Percentiles rank a stretch among this genome's conserved stretches.
phyloP scores from a whole-genome alignment of 2,888 invertebrate genomes.

The Epinotia ramella region DNA sequence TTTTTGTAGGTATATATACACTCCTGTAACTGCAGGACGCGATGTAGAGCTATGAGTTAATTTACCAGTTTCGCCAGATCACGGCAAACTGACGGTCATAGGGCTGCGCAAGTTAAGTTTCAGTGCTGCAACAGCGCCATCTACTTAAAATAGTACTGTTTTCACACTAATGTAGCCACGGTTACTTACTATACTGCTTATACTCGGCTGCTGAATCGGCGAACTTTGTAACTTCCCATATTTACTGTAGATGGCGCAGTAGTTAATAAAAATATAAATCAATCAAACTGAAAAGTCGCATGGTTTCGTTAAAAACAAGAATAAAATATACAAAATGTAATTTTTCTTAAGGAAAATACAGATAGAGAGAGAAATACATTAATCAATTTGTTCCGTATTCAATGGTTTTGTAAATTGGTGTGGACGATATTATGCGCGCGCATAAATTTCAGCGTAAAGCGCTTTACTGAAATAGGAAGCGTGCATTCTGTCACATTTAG shows the following conservation, averaged over 20 bases:
- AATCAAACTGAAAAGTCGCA: not conserved
- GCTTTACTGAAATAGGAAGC: not conserved
- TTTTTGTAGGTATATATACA: no score
- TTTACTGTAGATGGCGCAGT: constrained; percentile 24
- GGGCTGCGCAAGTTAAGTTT: not conserved
- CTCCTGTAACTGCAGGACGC: no score
- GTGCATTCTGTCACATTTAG: not conserved
- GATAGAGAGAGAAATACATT: no score
- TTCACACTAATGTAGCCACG: no score
- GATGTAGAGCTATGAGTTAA: no score
- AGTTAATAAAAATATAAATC: not conserved
- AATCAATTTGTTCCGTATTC: not conserved
- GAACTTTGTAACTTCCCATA: constrained; percentile 19
- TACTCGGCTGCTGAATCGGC: not conserved
- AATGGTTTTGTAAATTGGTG: constrained; percentile 1
- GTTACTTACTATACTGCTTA: no score
- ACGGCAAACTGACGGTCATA: no score
- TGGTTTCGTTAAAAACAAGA: not conserved
- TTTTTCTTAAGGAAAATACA: not conserved
- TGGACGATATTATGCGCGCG: not conserved
- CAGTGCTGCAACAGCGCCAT: not conserved
- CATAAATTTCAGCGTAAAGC: constrained; percentile 1
- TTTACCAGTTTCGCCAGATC: no score
- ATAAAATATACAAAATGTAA: not conserved
- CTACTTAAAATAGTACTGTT: not conserved